phyloP scores from a whole-genome alignment of 1,140 invertebrate genomes.

The Drosophila tropicalis region DNA sequence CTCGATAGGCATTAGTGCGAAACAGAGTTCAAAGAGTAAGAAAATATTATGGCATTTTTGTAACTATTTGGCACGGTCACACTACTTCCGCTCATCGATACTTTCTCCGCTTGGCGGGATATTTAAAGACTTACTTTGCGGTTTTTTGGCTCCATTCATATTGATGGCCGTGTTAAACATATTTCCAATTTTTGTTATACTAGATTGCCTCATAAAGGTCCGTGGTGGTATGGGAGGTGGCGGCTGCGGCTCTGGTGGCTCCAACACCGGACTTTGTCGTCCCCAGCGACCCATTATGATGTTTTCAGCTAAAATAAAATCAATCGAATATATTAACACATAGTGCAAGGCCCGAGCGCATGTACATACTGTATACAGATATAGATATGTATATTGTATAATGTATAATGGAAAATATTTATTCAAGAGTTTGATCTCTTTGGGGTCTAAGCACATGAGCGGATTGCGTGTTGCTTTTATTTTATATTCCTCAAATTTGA shows the following conservation, averaged over 20 bases:
- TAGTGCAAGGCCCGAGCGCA: constrained; percentile 38
- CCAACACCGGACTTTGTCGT: constrained; percentile 72
- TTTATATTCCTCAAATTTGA: constrained; percentile 52
- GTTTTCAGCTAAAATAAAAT: constrained; percentile 44
- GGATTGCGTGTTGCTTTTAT: constrained; percentile 63
- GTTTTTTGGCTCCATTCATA: constrained; percentile 83
- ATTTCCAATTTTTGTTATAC: constrained; percentile 87
- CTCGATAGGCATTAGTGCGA: no score
- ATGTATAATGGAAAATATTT: constrained; percentile 70
- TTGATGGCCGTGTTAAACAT: constrained; percentile 87
- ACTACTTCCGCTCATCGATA: neutral
- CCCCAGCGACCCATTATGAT: constrained; percentile 74
- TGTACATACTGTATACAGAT: constrained; percentile 8
- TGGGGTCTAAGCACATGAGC: constrained; percentile 62
- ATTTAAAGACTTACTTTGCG: constrained; percentile 69
- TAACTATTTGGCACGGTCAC: neutral
- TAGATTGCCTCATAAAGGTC: constrained; percentile 87
- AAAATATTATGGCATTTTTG: no score
- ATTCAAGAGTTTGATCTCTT: constrained; percentile 39
- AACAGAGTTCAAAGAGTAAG: no score
- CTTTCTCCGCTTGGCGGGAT: neutral
- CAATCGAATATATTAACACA: constrained; percentile 65
- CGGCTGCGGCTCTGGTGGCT: constrained; percentile 74
- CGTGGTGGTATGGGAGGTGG: constrained; percentile 81
- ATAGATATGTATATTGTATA: constrained; percentile 16